Conservation (phyloP, 2,797 vertebrate species). For the Adelosebastes latens region DNA sequence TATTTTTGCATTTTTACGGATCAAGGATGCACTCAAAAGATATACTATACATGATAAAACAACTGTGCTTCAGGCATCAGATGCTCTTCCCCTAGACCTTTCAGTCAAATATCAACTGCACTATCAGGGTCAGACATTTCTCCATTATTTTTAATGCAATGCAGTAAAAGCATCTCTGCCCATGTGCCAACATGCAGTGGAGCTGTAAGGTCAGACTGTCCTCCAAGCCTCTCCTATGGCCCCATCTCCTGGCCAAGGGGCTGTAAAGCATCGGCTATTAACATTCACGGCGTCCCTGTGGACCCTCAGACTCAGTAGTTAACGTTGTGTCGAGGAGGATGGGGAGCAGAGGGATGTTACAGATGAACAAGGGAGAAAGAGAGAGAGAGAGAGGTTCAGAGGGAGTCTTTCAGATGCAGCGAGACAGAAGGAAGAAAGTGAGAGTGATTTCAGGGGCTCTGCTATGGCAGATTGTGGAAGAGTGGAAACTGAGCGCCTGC, state of each 20-base stretch:
- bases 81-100: background rate
- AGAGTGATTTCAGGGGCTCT: conserved; percentile 32
- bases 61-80: background rate
- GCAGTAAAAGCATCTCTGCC: conserved; percentile 3
- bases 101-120: conserved; percentile 8
- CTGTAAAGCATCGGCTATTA: conserved; percentile 52
- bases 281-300: conserved; percentile 36
- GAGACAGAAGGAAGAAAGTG: conserved; percentile 31
- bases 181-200: background rate
- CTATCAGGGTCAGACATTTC: conserved; percentile 1
- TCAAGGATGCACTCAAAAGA: background rate
- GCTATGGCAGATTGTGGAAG: conserved; percentile 29
- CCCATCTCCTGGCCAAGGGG: conserved; percentile 79
- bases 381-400: conserved; percentile 8
- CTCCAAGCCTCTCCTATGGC: conserved; percentile 76
- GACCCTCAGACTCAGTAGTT: conserved; percentile 44
- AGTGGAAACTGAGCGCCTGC: conserved; percentile 46
- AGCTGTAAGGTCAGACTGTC: conserved; percentile 63
- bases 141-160: conserved; percentile 22
- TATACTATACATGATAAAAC: conserved; percentile 6
- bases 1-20: background rate
- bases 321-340: conserved; percentile 41
- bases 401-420: conserved; percentile 10
- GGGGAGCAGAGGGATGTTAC: conserved; percentile 16
- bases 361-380: conserved; percentile 6